Percentiles rank a stretch among this genome's conserved stretches.
phyloP scores from a whole-genome alignment of 2,888 invertebrate genomes.

The Philonicus albiceps region DNA sequence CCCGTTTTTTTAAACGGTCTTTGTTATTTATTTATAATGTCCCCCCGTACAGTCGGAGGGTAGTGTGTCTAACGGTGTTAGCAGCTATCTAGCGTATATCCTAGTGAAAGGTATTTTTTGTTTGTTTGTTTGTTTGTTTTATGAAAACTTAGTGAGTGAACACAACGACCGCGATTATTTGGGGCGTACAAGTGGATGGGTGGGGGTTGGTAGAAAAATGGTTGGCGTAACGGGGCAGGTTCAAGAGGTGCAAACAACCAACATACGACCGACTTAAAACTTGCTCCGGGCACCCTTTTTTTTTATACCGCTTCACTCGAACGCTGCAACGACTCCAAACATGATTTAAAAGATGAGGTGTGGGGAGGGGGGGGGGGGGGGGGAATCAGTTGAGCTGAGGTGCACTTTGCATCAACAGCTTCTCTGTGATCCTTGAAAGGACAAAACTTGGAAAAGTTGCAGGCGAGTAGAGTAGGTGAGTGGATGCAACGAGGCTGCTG shows the following conservation, averaged over 20 bases:
- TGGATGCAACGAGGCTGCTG: not conserved
- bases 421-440: not conserved
- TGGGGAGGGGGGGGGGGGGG: not conserved
- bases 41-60: not conserved
- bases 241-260: not conserved
- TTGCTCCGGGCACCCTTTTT: not conserved
- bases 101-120: not conserved
- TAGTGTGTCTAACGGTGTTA: not conserved
- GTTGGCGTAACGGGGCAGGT: not conserved
- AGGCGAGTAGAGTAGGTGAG: not conserved
- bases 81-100: not conserved
- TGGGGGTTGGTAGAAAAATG: not conserved
- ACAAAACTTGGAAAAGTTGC: not conserved
- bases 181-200: not conserved
- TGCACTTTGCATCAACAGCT: not conserved
- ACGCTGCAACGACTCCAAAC: not conserved
- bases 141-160: not conserved
- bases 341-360: too few species aligned
- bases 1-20: not conserved
- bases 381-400: not conserved
- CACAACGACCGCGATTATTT: not conserved
- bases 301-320: not conserved
- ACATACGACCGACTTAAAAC: not conserved
- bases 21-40: not conserved
- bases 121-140: not conserved